Evolutionary conservation across 2,113 vertebrate species (phyloP).

Genomic region (Myanophis thanlyinensis): DNA sequence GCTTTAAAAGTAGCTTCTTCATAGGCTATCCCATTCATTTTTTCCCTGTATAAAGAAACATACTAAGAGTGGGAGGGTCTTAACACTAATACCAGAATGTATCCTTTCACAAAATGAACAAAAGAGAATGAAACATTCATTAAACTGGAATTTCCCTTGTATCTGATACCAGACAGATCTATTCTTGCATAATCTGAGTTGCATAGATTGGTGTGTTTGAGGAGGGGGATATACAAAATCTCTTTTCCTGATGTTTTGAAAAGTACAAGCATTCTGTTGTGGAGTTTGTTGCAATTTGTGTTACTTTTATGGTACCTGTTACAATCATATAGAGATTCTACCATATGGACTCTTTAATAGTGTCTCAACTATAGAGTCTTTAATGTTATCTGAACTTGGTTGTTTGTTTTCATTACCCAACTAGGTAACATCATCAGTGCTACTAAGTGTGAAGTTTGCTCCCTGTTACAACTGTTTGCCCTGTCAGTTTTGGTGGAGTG

Average conservation of each 20-base stretch:
- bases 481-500: too few relatives aligned
- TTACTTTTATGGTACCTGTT: neutral
- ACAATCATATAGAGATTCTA: neutral
- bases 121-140: constrained; percentile 40
- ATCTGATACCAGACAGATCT: constrained; percentile 12
- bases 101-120: constrained; percentile 23
- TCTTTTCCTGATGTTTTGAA: neutral
- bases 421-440: too few relatives aligned
- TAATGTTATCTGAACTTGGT: neutral
- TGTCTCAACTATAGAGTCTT: neutral
- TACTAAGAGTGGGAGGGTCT: neutral
- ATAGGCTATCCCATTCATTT: constrained; percentile 28
- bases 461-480: too few relatives aligned
- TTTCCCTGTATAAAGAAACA: neutral
- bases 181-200: neutral
- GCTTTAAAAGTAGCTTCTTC: constrained; percentile 42
- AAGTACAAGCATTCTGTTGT: neutral
- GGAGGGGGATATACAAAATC: neutral
- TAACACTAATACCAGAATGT: neutral
- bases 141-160: constrained; percentile 32
- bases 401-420: too few relatives aligned
- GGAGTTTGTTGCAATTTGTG: neutral
- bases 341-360: neutral
- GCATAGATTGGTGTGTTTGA: constrained; percentile 34
- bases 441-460: too few relatives aligned